These are phyloP conservation scores for Spizaetus ornatus DNA, from an alignment of 2,113 vertebrate species.

Conservation along the genomic window DNA sequence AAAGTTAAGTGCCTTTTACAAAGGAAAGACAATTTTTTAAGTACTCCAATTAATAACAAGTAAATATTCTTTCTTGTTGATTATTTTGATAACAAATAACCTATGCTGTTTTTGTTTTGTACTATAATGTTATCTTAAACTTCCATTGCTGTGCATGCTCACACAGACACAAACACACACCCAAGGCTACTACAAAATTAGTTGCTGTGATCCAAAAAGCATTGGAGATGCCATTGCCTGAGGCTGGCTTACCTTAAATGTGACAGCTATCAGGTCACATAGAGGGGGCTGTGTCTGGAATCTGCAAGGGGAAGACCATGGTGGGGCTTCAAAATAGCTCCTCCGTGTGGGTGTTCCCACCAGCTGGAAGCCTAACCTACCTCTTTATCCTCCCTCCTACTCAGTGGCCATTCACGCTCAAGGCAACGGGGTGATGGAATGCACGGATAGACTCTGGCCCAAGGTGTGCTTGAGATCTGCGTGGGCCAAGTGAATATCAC, in stretches of 20 bases:
- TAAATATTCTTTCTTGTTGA: background rate
- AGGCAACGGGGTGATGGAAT: background rate
- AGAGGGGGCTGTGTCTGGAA: background rate
- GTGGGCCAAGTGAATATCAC: background rate
- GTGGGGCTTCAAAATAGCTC: too few relatives aligned
- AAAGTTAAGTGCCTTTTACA: background rate
- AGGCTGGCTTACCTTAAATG: background rate
- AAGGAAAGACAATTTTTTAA: background rate
- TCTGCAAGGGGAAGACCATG: background rate
- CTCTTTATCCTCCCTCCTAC: background rate
- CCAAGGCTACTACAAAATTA: background rate
- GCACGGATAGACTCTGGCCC: background rate
- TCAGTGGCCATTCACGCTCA: background rate
- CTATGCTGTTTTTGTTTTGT: background rate
- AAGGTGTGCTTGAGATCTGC: background rate
- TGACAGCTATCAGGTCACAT: background rate
- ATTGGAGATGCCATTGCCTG: background rate
- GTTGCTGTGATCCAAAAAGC: background rate
- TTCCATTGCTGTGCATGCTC: background rate
- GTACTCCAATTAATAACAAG: background rate
- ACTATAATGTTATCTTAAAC: background rate
- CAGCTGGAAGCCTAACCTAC: background rate
- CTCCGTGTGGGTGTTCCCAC: background rate
- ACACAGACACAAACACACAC: background rate
- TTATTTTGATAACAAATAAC: background rate